Evolutionary conservation across 2,888 invertebrate genomes (phyloP).

Genomic region (Rotaria sp.): DNA sequence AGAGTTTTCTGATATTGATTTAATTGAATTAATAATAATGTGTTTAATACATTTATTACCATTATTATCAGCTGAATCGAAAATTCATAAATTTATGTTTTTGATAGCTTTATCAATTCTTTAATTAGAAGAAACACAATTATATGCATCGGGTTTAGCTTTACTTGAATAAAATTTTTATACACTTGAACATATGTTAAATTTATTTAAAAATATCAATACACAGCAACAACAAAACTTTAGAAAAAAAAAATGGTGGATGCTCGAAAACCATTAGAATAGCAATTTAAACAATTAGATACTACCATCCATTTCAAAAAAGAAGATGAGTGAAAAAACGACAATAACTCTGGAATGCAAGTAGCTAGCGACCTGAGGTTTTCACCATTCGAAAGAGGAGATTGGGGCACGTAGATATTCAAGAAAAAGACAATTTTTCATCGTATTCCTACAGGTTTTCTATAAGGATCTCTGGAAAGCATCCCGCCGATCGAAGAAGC

Average conservation of each 20-base stretch:
- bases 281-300: conserved; percentile 85
- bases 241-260: conserved; percentile 87
- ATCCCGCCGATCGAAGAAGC: too few species aligned
- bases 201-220: background rate
- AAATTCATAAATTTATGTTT: conserved; percentile 79
- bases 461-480: too few species aligned
- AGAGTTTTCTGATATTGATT: conserved; percentile 76
- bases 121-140: conserved; percentile 81
- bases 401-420: too few species aligned
- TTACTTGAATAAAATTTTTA: conserved; percentile 90
- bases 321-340: too few species aligned
- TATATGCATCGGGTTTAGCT: conserved; percentile 87
- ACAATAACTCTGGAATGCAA: too few species aligned
- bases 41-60: conserved; percentile 88
- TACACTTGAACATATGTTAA: conserved; percentile 65
- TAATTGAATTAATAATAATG: conserved; percentile 89
- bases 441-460: too few species aligned
- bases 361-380: too few species aligned
- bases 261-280: conserved; percentile 84
- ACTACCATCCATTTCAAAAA: too few species aligned
- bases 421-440: too few species aligned
- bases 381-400: too few species aligned
- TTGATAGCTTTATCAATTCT: conserved; percentile 92
- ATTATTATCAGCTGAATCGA: conserved; percentile 67
- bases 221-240: conserved; percentile 77